Evolutionary conservation across 2,797 vertebrate species (phyloP).

Genomic region (Muscicapa comitata): DNA sequence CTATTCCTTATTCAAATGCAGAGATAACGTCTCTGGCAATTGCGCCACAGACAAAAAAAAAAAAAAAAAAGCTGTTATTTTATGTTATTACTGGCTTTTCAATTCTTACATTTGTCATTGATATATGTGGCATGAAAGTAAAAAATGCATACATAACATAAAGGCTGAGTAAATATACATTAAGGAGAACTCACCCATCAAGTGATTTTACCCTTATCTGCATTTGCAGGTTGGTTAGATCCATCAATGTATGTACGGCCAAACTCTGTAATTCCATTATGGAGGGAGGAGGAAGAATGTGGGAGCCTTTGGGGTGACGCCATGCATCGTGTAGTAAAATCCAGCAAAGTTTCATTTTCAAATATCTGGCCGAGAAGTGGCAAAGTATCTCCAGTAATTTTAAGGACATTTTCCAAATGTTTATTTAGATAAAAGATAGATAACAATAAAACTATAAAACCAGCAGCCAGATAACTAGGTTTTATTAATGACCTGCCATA

Average conservation of each 20-base stretch:
- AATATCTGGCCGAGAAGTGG: constrained; percentile 77
- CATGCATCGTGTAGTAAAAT: constrained; percentile 69
- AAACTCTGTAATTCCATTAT: constrained; percentile 78
- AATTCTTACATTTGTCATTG: constrained; percentile 85
- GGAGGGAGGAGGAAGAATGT: constrained; percentile 69
- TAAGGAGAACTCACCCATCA: constrained; percentile 76
- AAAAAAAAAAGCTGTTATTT: neutral
- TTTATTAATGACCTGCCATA: constrained; percentile 99
- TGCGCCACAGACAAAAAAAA: neutral
- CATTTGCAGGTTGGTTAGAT: constrained; percentile 93
- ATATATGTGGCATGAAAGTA: constrained; percentile 83
- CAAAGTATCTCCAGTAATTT: constrained; percentile 87
- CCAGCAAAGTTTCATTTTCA: constrained; percentile 69
- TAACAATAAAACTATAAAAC: constrained; percentile 82
- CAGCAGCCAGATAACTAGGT: constrained; percentile 89
- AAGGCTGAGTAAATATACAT: constrained; percentile 85
- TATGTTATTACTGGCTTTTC: constrained; percentile 73
- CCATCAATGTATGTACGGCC: constrained; percentile 86
- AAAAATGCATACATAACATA: constrained; percentile 85
- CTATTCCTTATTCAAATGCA: constrained; percentile 51
- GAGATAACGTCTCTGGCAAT: neutral
- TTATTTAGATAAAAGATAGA: constrained; percentile 91
- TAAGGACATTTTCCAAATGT: constrained; percentile 88
- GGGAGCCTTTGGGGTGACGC: constrained; percentile 74
- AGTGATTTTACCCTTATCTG: constrained; percentile 90